Evolutionary conservation across 2,797 vertebrate genomes (phyloP), one percentile per base, ranked within the genome.

Genomic region (Myotis daubentonii): DNA sequence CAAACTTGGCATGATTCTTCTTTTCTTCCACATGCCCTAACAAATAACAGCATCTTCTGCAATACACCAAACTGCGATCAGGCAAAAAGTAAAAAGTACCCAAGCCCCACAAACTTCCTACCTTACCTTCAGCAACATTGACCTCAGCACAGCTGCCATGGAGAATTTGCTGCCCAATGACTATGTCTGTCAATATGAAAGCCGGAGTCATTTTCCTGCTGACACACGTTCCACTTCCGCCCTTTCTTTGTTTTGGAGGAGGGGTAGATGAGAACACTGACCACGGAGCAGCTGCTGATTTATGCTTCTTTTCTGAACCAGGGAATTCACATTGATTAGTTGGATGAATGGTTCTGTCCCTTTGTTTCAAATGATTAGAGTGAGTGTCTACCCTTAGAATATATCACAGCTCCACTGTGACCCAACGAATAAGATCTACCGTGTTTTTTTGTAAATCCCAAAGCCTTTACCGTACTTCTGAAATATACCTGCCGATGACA

Each of bases 331-430:
- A 97, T 89, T 96, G 93, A 97, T 97, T 97, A 55, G 85, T 96
- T 94, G 97, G 44, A 79, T 94, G 96, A 93, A 87, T 79, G 57
- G 94, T 94, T 86, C 91, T 96, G 89, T 83, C 23, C 76, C 92
- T 83, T 89, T 68, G 66, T 89, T 97, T 80, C 94, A 95, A 96
- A 96, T 93, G 97, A 94, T 97, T 96, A 97, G 94, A 95, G 25
- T 15, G 94, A 96, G 12, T 41, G 38, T 92, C 96, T 97, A 82
- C 96, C 93, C 65, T 94, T 97, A 84, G 91, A 95, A 93, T 96
- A 92, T 72, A 95, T 49, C 81, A 78, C 87, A 22, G 80, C 92
- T 90, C 95, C 57, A 55, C 96, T 95, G 72, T 87, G 95, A 97
- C 75, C 70, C 89, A 83, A 86, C 28, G 4, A 93, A 89, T 60